Evolutionary conservation across 1,140 invertebrate species (phyloP), one percentile per base, ranked within the genome.

Genomic region (Aphis gossypii): DNA sequence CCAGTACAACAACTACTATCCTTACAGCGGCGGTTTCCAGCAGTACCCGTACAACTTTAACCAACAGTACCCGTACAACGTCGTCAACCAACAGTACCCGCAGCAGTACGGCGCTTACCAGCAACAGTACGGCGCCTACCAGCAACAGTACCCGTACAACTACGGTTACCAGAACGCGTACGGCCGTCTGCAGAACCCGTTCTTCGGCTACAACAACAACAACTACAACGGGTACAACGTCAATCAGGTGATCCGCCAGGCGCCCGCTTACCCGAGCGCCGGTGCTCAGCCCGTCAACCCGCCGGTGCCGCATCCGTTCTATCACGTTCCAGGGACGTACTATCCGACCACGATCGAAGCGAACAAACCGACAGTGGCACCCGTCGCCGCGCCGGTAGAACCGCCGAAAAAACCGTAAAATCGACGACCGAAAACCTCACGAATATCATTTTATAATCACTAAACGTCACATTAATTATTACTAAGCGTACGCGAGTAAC

Each of bases 281-380:
- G 91, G 91, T 9, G 76, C 91, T 23, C 46, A 51, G 46, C 46
- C 91, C 41, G 38, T 92, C n/a, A n/a, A 7, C 51, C 91, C 76
- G 11, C 91, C 91, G n/a, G 68, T 83, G 8, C 91, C 91, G 2
- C 60, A 48, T 84, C 91, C 91, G 21, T 92, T 92, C 30, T 92
- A 92, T 25, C 91, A 92, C n/a, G 2, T 18, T 0, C 90, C 20
- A 82, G 91, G 91, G 1, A 44, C 46, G 1, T 51, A 83, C 2
- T 92, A 92, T 35, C 91, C 91, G 46, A 38, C 20, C 20, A 44
- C 60, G 30, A 89, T 21, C 35, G 54, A 56, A 38, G 1, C 18
- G 0, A 76, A 76, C 60, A 90, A 41, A 41, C 91, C 91, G 46
- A 44, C 51, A 25, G 6, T 21, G 1, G 23, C 54, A 23, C 1